Evolutionary conservation across 2,797 vertebrate genomes (phyloP), one percentile per base, ranked within the genome.

Genomic region (Garrulus glandarius): DNA sequence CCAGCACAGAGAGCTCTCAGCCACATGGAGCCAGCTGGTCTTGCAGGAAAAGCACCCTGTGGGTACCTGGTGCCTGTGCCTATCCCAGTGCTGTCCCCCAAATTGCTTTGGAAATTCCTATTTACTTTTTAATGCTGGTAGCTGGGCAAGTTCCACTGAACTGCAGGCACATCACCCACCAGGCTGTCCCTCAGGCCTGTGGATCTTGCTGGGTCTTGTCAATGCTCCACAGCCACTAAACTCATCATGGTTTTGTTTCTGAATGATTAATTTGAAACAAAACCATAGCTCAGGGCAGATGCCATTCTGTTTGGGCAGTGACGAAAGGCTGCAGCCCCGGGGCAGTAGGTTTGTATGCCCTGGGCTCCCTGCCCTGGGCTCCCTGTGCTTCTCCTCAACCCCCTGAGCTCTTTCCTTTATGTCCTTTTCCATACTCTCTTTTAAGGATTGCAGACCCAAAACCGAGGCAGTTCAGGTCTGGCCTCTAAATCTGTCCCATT

Each of bases 221-320:
- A 69, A 9, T 21, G 11, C 39, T 57, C 50, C 24, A 37, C 68
- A 79, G 52, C 78, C 57, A 27, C 46, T 29, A 61, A 30, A 19
- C 23, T 82, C 55, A 32, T 10, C 18, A 17, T 7, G 44, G 15
- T 86, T 89, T 90, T 85, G 72, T 74, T 80, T 83, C 69, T 81
- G 72, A 89, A 27, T 56, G 65, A 81, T 75, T 84, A 49, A 72
- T 76, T 43, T 77, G 50, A 74, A 81, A 78, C 19, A 68, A 87
- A 84, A 32, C 36, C 68, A 36, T 9, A 22, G 75, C 75, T 83
- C 5, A 2, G 41, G 65, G 83, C 64, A 70, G 60, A 71, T 56
- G 50, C 20, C 8, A 4, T 13, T 29, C 55, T 59, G 47, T 19
- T 77, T 23, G 21, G 47, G 75, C 41, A 29, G 22, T 11, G 76